Conservation (phyloP, 2,797 vertebrate genomes). For the Triplophysa bombifrons region DNA sequence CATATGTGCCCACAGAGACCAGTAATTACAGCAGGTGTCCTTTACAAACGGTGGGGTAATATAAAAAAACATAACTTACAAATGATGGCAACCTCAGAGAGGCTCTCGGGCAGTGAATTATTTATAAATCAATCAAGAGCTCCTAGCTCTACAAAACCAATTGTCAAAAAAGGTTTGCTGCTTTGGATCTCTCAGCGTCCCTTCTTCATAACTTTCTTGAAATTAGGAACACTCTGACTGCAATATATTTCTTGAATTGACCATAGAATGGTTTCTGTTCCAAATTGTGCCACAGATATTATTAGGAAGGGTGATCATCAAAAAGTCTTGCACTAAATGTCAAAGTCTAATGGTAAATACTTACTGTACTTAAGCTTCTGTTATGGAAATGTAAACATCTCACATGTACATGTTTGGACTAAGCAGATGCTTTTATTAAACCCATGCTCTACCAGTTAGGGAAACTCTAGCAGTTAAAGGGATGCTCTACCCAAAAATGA, state of each 20-base stretch:
- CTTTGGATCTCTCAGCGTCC: background rate
- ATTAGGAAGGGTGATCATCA: background rate
- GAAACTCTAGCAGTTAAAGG: too few species aligned
- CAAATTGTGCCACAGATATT: background rate
- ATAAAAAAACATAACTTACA: background rate
- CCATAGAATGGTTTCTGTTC: background rate
- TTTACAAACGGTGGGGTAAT: slow-evolving; percentile 12
- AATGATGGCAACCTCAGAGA: background rate
- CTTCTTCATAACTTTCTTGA: slow-evolving; percentile 2
- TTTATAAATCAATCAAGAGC: slow-evolving; percentile 25
- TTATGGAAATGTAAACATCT: background rate
- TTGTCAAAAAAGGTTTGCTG: background rate
- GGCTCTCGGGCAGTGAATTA: slow-evolving; percentile 22
- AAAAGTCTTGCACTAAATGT: too few species aligned
- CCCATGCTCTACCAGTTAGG: too few species aligned
- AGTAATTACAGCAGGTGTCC: slow-evolving; percentile 12
- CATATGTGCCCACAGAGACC: background rate
- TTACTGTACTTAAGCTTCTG: background rate
- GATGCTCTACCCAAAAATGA: too few species aligned
- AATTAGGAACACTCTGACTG: background rate
- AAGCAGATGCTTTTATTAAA: too few species aligned
- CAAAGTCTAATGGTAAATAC: too few species aligned
- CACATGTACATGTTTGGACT: background rate
- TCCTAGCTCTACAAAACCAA: background rate
- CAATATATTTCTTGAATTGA: slow-evolving; percentile 1